Conservation (phyloP, 2,113 vertebrate genomes). For the Hippolais icterina region DNA sequence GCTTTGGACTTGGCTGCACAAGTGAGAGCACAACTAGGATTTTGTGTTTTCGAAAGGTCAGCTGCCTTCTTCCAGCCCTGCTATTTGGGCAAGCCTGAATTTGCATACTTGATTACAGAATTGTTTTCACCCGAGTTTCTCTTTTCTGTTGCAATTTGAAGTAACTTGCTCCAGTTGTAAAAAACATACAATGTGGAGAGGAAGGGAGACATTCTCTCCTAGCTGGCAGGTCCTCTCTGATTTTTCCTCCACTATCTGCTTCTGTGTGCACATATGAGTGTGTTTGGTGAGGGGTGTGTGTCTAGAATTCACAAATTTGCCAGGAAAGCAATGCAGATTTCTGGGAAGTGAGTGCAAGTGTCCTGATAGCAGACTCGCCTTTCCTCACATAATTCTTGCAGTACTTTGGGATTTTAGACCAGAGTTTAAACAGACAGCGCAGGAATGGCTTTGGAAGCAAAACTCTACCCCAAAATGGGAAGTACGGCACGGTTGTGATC, state of each 20-base stretch:
- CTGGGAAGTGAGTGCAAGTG: not conserved
- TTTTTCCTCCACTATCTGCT: not conserved
- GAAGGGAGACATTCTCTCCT: not conserved
- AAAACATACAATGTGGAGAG: not conserved
- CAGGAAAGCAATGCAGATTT: not conserved
- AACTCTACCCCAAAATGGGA: not conserved
- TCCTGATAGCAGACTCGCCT: not conserved
- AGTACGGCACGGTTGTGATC: rapidly evolving
- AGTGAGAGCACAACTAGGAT: not conserved
- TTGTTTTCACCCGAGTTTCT: not conserved
- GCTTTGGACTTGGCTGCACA: not conserved
- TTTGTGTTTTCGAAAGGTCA: not conserved
- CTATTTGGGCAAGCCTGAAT: not conserved
- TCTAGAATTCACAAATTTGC: not conserved
- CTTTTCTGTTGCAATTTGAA: not conserved
- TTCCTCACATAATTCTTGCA: not conserved
- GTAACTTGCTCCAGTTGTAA: not conserved
- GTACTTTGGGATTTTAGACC: not conserved
- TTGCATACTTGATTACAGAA: not conserved
- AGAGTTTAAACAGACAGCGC: not conserved
- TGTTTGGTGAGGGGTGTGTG: not conserved
- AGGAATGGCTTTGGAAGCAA: not conserved
- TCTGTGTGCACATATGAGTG: rapidly evolving
- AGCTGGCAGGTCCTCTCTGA: not conserved
- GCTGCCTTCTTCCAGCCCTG: not conserved